Evolutionary conservation across 2,113 vertebrate species (phyloP).

Genomic region (Onychostoma macrolepis): DNA sequence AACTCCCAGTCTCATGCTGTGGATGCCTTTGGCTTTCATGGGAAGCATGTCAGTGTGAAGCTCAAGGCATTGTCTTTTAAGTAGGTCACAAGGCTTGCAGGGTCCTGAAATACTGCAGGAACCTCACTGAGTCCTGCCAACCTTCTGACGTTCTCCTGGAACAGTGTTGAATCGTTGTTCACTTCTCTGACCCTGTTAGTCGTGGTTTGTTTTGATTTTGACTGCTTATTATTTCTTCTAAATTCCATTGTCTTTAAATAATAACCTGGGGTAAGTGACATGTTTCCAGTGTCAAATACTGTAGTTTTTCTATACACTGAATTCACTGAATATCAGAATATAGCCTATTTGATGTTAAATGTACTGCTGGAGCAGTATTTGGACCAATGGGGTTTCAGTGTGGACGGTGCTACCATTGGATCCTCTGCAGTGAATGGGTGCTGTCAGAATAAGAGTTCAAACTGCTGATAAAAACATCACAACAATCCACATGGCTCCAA

Average conservation of each 20-base stretch:
- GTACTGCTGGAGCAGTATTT: neutral
- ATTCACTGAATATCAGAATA: neutral
- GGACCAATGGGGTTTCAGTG: neutral
- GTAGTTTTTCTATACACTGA: neutral
- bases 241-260: neutral
- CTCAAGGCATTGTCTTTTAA: constrained; percentile 31
- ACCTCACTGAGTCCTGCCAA: neutral
- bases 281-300: neutral
- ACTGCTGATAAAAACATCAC: too few relatives aligned
- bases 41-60: constrained; percentile 21
- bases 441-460: too few relatives aligned
- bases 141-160: neutral
- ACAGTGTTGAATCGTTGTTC: constrained; percentile 41
- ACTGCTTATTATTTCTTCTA: constrained; percentile 15
- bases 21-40: neutral
- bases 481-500: too few relatives aligned
- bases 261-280: neutral
- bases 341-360: neutral
- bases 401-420: neutral
- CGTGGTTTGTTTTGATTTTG: neutral
- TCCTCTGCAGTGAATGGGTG: neutral
- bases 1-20: constrained; percentile 24
- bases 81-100: constrained; percentile 46
- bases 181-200: neutral
- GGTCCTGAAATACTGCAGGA: constrained; percentile 26